phyloP scores from a whole-genome alignment of 2,797 vertebrate species.

The Balearica regulorum region DNA sequence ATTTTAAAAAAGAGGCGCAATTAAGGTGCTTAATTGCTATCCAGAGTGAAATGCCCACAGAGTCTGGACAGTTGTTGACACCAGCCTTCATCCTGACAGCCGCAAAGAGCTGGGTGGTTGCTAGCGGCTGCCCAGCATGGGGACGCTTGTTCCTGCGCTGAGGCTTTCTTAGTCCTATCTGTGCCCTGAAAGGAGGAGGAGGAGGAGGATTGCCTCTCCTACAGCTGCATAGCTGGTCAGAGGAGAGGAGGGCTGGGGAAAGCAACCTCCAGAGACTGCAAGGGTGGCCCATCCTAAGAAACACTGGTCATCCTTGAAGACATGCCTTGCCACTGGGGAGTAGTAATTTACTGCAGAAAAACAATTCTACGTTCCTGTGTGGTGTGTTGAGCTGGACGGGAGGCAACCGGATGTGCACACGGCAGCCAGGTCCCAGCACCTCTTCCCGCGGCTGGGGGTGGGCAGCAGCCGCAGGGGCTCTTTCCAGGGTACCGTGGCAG shows the following conservation, averaged over 20 bases:
- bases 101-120: fast-evolving
- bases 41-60: fast-evolving
- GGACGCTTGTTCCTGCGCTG: neutral
- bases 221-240: neutral
- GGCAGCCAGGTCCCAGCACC: neutral
- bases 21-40: neutral
- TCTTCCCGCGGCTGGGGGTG: fast-evolving
- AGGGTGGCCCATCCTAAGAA: neutral
- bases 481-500: neutral
- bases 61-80: neutral
- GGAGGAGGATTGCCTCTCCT: neutral
- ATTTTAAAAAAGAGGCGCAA: too few species aligned
- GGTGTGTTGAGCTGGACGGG: neutral
- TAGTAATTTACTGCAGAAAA: neutral
- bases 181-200: neutral
- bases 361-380: fast-evolving
- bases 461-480: neutral
- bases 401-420: fast-evolving
- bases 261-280: neutral
- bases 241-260: neutral
- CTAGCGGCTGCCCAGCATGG: neutral
- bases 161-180: neutral
- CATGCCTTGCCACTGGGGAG: neutral
- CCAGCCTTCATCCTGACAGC: neutral
- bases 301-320: neutral